Conservation (phyloP, 2,113 vertebrate genomes). For the Dissostichus mawsoni region DNA sequence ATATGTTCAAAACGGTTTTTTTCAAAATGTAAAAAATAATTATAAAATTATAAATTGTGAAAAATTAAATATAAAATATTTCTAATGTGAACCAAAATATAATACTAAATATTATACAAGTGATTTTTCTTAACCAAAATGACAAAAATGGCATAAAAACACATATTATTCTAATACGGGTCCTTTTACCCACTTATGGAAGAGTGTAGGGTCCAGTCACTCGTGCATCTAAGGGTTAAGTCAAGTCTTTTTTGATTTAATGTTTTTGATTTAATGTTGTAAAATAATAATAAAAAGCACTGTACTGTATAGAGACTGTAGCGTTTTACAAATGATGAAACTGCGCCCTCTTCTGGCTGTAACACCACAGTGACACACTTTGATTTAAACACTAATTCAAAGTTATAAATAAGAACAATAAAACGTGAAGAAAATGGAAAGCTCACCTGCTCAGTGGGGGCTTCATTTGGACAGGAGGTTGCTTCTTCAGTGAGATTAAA, state of each 20-base stretch:
- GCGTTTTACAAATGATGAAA: neutral
- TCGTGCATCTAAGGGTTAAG: neutral
- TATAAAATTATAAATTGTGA: no score
- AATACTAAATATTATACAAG: no score
- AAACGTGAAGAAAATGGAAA: neutral
- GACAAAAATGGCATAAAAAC: no score
- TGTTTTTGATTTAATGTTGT: neutral
- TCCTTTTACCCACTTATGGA: no score
- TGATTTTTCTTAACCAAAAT: no score
- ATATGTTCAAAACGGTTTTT: no score
- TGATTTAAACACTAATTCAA: neutral
- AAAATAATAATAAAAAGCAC: neutral
- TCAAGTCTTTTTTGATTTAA: neutral
- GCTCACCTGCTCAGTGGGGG: slow-evolving; percentile 28
- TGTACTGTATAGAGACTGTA: neutral
- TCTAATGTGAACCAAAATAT: no score
- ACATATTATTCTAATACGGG: no score
- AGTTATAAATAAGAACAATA: neutral
- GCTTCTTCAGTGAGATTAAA: neutral
- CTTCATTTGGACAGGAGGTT: neutral
- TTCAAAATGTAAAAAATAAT: no score
- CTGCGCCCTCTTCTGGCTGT: slow-evolving; percentile 49
- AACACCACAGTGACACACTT: neutral
- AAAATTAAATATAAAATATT: no score
- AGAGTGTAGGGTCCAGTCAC: no score